Evolutionary conservation across 2,888 invertebrate species (phyloP).

Genomic region (Dexiosoma caninum): DNA sequence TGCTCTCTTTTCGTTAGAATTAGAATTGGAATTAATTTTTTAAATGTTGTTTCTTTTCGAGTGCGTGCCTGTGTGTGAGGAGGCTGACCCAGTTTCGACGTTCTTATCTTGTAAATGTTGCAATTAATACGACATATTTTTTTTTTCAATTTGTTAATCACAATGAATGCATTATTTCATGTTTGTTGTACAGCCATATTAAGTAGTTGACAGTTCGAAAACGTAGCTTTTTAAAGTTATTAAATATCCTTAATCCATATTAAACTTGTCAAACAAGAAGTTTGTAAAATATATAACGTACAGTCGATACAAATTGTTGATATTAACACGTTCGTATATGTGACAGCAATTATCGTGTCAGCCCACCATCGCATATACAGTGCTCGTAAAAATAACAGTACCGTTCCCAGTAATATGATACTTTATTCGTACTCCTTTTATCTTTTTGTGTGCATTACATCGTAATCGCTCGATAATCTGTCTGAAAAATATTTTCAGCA

Average conservation of each 20-base stretch:
- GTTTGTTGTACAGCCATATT: no score
- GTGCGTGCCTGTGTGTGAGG: slow-evolving; percentile 4
- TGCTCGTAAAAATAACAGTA: no score
- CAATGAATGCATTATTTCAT: no score
- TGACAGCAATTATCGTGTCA: no score
- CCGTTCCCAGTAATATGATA: no score
- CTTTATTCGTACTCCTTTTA: no score
- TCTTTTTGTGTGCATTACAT: no score
- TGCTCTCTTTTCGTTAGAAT: slow-evolving; percentile 10
- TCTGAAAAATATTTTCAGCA: no score
- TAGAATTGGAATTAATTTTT: slow-evolving; percentile 23
- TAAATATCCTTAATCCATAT: not conserved
- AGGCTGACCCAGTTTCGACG: slow-evolving; percentile 44
- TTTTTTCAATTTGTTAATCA: slow-evolving; percentile 20
- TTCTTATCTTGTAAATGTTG: slow-evolving; percentile 57
- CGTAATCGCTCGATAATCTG: no score
- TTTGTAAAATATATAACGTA: not conserved
- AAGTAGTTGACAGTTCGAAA: not conserved
- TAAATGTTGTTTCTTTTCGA: not conserved
- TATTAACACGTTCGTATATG: no score
- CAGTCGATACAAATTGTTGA: not conserved
- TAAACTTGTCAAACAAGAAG: not conserved
- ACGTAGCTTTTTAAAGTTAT: no score
- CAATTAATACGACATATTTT: slow-evolving; percentile 48
- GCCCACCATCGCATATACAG: no score